A percentile compares a stretch with the other conserved stretches of the same genome.
Conservation (phyloP, 2,113 vertebrate species). For the Saguinus midas region DNA sequence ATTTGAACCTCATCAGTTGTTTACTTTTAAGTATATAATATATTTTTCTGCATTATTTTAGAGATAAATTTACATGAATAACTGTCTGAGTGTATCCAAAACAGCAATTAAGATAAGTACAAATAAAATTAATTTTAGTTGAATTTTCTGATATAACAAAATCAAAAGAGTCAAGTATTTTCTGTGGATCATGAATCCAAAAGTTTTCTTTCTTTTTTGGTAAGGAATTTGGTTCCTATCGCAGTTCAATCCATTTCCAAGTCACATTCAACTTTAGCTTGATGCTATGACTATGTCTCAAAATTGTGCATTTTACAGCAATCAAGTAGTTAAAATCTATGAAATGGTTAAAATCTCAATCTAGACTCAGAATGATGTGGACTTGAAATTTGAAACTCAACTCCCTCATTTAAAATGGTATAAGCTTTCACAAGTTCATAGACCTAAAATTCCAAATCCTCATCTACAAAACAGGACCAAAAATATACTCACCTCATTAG, state of each 20-base stretch:
- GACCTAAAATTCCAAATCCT: neutral
- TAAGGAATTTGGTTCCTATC: neutral
- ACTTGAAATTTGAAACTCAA: constrained; percentile 36
- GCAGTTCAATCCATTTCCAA: neutral
- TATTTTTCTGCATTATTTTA: neutral
- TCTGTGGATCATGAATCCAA: neutral
- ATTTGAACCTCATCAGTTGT: neutral
- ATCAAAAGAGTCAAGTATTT: neutral
- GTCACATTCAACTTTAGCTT: neutral
- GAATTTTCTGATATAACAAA: neutral
- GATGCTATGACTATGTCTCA: neutral
- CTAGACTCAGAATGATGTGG: neutral
- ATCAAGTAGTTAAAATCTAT: neutral
- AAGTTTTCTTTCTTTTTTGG: neutral
- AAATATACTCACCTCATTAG: neutral
- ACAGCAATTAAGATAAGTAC: neutral
- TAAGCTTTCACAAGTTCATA: neutral
- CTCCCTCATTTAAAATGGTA: neutral
- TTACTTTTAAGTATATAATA: neutral
- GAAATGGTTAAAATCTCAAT: neutral
- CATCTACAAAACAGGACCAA: neutral
- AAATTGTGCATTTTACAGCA: neutral
- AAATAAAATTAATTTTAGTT: neutral
- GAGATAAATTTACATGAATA: neutral
- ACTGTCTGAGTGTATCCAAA: neutral